A percentile compares a stretch with the other conserved stretches of the same genome.
Conservation (phyloP, 2,113 vertebrate genomes). For the Lutjanus erythropterus region DNA sequence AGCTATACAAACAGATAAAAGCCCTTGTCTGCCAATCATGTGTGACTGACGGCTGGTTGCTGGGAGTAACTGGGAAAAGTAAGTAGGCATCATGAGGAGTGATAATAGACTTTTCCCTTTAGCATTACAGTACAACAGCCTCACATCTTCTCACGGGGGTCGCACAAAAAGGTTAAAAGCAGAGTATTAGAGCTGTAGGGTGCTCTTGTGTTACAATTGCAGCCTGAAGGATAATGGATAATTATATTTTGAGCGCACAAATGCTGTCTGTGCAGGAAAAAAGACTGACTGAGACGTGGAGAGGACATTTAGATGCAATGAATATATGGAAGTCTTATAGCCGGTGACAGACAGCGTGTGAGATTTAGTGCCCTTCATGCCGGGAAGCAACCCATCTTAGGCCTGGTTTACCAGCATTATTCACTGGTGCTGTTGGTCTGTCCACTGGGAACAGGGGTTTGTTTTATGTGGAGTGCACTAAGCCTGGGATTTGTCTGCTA, state of each 20-base stretch:
- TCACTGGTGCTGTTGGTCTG: constrained; percentile 9
- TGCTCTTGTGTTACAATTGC: constrained; percentile 33
- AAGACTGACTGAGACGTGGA: too few relatives aligned
- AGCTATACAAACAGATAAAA: constrained; percentile 58
- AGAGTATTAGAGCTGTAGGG: constrained; percentile 40
- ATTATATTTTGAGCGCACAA: constrained; percentile 39
- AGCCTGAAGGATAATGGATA: constrained; percentile 27
- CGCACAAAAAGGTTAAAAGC: constrained; percentile 44
- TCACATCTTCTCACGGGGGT: constrained; percentile 53
- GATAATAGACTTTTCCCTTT: constrained; percentile 42
- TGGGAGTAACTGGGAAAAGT: constrained; percentile 73
- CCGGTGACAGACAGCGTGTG: constrained; percentile 37
- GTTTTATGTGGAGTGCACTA: constrained; percentile 39
- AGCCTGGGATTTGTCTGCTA: constrained; percentile 54
- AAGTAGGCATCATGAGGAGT: constrained; percentile 48
- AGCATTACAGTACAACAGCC: constrained; percentile 13
- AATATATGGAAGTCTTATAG: constrained; percentile 20
- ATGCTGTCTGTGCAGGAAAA: constrained; percentile 6
- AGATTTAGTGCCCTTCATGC: constrained; percentile 35
- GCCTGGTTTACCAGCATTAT: constrained; percentile 57
- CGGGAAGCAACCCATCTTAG: constrained; percentile 44
- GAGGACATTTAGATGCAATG: not conserved
- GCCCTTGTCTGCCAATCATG: constrained; percentile 64
- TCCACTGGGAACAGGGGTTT: constrained; percentile 44
- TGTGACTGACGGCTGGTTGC: constrained; percentile 70